Evolutionary conservation across 2,888 invertebrate species (phyloP), one percentile per base, ranked within the genome.

Genomic region (Malthinus seriepunctatus): DNA sequence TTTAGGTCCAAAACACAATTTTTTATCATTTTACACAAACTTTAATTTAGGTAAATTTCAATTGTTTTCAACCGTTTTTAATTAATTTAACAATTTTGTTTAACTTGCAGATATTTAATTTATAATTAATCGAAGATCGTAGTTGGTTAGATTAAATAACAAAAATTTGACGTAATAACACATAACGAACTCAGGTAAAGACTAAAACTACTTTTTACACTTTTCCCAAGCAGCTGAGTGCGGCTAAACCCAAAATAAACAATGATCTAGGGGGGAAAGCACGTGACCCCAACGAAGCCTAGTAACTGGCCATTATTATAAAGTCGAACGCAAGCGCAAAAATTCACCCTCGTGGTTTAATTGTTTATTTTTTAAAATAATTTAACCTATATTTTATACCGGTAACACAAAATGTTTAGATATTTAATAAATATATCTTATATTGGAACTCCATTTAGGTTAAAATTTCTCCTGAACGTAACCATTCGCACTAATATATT

Each of bases 361-460:
- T 23, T 23, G 23, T 23, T 23, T 23, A 23, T 23, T 23, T 23
- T 23, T 23, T 23, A 3, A 23, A 23, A 23, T 23, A 23, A 23
- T 23, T 23, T 23, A 23, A 23, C 9, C 42, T 42, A 9, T 42
- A 10, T 9, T 9, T 14, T 3, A 12, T 8, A 8, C 8, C 8
- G 8, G 15, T 0, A 42, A 1, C 1, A 0, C 8, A 65, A 74
- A 67, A 82, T 87, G 86, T 83, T 83, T 68, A 82, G 91, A 77
- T 93, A 91, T 79, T 82, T 93, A 64, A 71, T 91, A 44, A 85
- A 85, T 69, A 84, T 91, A 72, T 88, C 91, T 0, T 93, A 93
- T 69, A 85, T 92, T 68, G 93, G 93, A 60, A 87, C 88, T 10
- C 75, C 80, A 48, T 93, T 92, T 79, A 87, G 89, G 92, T 91